These are phyloP conservation scores for Leptopterna dolabrata DNA, from an alignment of 2,888 invertebrate species.

Conservation along the genomic window DNA sequence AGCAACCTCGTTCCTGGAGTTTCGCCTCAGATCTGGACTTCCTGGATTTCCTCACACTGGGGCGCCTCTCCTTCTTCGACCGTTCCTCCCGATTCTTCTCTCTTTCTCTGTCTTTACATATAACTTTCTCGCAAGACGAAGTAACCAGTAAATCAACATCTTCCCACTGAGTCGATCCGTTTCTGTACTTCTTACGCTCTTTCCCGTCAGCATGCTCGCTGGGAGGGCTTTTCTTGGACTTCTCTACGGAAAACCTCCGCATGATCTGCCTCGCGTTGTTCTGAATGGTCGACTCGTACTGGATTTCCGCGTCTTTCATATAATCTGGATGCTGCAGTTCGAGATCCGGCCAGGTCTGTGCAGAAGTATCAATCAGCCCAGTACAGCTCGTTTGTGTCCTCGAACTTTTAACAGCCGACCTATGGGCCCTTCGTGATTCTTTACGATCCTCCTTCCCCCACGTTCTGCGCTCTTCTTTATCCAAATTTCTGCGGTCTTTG, in stretches of 20 bases:
- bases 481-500: not conserved
- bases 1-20: not conserved
- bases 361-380: not conserved
- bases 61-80: not conserved
- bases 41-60: not conserved
- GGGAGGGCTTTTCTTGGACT: not conserved
- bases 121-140: not conserved
- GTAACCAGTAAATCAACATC: not conserved
- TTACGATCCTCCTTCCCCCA: not conserved
- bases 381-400: not conserved
- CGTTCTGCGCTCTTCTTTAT: not conserved
- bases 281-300: not conserved
- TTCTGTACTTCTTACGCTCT: not conserved
- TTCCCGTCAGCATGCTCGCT: not conserved
- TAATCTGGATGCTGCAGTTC: not conserved
- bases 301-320: not conserved
- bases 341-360: not conserved
- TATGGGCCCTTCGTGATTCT: not conserved
- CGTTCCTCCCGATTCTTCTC: not conserved
- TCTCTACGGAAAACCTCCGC: not conserved
- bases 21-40: not conserved
- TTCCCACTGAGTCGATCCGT: conserved; percentile 17
- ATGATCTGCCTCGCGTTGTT: not conserved
- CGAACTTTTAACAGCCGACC: not conserved
- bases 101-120: not conserved